phyloP scores from a whole-genome alignment of 2,113 vertebrate species.

The Apistogramma diplotaenia region DNA sequence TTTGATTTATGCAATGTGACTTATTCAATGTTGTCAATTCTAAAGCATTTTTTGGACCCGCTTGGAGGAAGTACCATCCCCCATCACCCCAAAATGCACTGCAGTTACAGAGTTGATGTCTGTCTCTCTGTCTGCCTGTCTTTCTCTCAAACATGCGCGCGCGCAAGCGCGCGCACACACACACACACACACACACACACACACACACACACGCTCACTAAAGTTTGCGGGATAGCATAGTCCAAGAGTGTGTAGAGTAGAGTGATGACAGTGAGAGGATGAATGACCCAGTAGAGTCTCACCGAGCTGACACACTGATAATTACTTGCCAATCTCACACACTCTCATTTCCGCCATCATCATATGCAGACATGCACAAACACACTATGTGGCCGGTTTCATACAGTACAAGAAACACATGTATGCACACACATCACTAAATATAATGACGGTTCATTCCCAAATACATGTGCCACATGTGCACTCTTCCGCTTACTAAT shows the following conservation, averaged over 20 bases:
- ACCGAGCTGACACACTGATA: conserved; percentile 69
- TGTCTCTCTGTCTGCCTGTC: neutral
- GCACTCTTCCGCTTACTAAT: neutral
- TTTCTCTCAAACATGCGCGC: neutral
- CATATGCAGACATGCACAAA: conserved; percentile 27
- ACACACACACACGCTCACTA: neutral
- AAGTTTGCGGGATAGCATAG: conserved; percentile 23
- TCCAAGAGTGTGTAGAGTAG: conserved; percentile 34
- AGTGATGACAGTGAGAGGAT: conserved; percentile 64
- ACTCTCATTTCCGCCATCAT: conserved; percentile 55
- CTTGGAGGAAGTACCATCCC: neutral
- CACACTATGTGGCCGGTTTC: neutral
- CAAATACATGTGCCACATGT: neutral
- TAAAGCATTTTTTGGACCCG: conserved; percentile 21
- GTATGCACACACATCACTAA: neutral
- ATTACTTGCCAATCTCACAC: conserved; percentile 72
- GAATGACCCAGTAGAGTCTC: conserved; percentile 58
- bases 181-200: neutral
- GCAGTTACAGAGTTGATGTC: conserved; percentile 2
- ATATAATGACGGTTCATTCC: neutral
- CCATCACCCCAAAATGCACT: neutral
- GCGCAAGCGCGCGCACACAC: neutral
- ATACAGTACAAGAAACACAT: neutral
- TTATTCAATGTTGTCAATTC: conserved; percentile 15
- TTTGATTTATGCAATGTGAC: neutral